These are phyloP conservation scores for Callospermophilus lateralis DNA, from an alignment of 2,113 vertebrate genomes.

Conservation along the genomic window DNA sequence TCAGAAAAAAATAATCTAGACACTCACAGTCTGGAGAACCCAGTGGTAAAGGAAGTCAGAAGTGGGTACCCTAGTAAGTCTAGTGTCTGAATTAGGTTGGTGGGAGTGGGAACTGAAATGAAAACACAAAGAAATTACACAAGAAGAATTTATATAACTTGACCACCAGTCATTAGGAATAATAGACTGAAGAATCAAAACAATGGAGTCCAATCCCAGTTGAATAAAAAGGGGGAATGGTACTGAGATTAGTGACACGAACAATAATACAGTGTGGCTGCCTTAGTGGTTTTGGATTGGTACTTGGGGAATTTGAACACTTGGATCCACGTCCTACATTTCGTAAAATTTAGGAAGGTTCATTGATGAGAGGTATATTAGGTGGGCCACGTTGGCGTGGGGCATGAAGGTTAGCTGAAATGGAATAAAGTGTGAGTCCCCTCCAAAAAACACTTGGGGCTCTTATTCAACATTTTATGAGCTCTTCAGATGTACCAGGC, in stretches of 20 bases:
- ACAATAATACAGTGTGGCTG: not conserved
- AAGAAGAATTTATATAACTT: not conserved
- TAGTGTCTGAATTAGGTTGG: not conserved
- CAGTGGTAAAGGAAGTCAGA: not conserved
- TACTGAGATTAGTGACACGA: not conserved
- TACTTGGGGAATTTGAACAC: not conserved
- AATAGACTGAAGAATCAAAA: not conserved
- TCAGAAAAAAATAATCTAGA: constrained; percentile 17
- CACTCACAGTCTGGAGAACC: not conserved
- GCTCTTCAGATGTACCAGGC: not conserved
- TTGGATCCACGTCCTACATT: not conserved
- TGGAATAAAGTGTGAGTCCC: not conserved
- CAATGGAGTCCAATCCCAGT: not conserved
- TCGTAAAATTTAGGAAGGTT: not conserved
- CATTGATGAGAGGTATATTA: not conserved
- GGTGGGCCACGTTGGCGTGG: no score
- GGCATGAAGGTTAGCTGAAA: not conserved
- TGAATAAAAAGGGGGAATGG: not conserved
- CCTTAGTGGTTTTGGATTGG: not conserved
- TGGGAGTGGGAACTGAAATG: not conserved
- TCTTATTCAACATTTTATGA: constrained; percentile 28
- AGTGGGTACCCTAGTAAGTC: not conserved
- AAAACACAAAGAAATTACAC: not conserved
- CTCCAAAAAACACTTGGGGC: not conserved
- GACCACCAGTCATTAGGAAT: not conserved